Percentiles rank a stretch among this genome's conserved stretches.
Evolutionary conservation across 2,888 invertebrate genomes (phyloP).

Genomic region (Drosophila ustulata): DNA sequence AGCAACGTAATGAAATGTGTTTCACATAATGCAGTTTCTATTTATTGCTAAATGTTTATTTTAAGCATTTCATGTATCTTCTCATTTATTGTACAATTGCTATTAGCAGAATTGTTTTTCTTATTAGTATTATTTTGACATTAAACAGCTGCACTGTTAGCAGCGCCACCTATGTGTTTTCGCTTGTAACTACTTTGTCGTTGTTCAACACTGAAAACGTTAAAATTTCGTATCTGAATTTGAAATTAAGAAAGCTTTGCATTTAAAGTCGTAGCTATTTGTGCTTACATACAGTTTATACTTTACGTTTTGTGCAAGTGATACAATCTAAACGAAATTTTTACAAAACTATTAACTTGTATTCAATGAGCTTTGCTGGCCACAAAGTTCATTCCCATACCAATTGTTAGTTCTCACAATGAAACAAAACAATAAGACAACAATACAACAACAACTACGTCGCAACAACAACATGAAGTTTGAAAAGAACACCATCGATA

Average conservation of each 20-base stretch:
- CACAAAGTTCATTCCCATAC: constrained; percentile 30
- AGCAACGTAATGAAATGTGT: background rate
- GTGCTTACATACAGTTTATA: constrained; percentile 22
- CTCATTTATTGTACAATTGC: background rate
- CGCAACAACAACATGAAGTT: constrained; percentile 21
- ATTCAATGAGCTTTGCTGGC: constrained; percentile 37
- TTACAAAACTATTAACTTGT: constrained; percentile 25
- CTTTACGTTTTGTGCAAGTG: constrained; percentile 29
- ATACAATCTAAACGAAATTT: constrained; percentile 19
- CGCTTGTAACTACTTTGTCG: background rate
- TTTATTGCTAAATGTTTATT: background rate
- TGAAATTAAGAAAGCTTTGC: constrained; percentile 20
- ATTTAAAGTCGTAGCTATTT: constrained; percentile 9
- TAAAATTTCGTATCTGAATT: background rate
- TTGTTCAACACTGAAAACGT: constrained; percentile 33
- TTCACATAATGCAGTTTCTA: no score
- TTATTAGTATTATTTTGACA: background rate
- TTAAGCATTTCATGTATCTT: background rate
- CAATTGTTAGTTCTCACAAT: constrained; percentile 18
- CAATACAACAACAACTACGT: background rate
- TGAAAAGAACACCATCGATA: constrained; percentile 15
- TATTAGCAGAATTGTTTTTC: background rate
- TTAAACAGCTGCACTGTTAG: background rate
- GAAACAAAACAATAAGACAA: constrained; percentile 38
- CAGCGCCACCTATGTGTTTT: constrained; percentile 33